A percentile compares a stretch with the other conserved stretches of the same genome.
phyloP scores from a whole-genome alignment of 1,140 invertebrate genomes.

The Panagrolaimus sp. region DNA sequence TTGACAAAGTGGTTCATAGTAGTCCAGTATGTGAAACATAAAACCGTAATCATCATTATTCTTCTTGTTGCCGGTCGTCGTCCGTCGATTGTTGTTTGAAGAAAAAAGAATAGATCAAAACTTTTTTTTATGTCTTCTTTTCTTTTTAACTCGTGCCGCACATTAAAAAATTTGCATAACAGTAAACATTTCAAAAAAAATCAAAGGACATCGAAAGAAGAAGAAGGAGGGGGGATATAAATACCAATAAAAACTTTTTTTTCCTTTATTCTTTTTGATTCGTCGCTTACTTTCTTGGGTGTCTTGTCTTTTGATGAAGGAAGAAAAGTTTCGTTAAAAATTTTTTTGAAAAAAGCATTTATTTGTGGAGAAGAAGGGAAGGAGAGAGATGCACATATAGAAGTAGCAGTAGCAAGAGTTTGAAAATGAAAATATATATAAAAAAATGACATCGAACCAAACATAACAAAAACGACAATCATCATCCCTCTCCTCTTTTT shows the following conservation, averaged over 20 bases:
- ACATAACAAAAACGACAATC: too few relatives aligned
- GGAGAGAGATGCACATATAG: background rate
- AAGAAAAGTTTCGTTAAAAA: background rate
- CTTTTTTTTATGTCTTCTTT: background rate
- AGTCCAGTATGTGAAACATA: background rate
- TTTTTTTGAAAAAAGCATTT: background rate
- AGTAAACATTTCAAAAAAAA: background rate
- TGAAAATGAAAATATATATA: too few relatives aligned
- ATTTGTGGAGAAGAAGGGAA: background rate
- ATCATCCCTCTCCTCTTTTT: too few relatives aligned
- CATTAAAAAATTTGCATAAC: slow-evolving; percentile 13
- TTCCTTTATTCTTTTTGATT: too few relatives aligned
- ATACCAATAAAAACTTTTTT: too few relatives aligned
- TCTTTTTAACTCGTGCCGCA: background rate
- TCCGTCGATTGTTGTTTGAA: too few relatives aligned
- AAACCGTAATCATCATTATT: background rate
- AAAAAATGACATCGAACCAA: too few relatives aligned
- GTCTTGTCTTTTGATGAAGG: background rate
- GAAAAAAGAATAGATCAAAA: background rate
- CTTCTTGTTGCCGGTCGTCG: background rate
- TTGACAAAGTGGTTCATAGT: background rate
- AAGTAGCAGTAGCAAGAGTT: background rate
- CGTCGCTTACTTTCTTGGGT: too few relatives aligned
- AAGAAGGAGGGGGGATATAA: background rate
- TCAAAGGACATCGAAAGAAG: background rate